Base-by-base conservation (phyloP, 2,113 vertebrate genomes). In the Triplophysa dalaica region DNA sequence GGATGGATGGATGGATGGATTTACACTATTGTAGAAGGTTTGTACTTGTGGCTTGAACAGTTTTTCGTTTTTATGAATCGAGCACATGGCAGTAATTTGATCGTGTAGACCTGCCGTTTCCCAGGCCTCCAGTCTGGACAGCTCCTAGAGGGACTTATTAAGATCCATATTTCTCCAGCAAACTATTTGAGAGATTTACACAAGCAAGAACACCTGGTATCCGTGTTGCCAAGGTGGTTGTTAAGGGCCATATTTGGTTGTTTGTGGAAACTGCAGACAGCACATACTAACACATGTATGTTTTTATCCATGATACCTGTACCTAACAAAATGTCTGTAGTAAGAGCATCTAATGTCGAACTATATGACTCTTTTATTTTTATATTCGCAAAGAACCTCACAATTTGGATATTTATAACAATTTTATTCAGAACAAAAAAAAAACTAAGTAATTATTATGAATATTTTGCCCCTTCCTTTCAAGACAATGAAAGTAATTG, bases 111-210 rank as follows among this genome's bases (percentile, higher is more conserved):
- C 52, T 80, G 52, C 82, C 61, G 70, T 87, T 90, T 89, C 86
- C 83, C 87, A 88, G 87, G 84, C 82, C 88, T 84, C 80, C 73
- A 73, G 86, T 82, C 87, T 79, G 77, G 21, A 74, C 78, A 41
- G 75, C 85, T 92, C 90, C 91, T 91, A 77, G 75, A 86, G 91
- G 90, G 90, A 89, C 90, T 90, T 90, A 91, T 91, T 91, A 91
- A 91, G 90, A 92, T 88, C 83, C 86, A 89, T 86, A 90, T 91
- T 89, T 90, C 88, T 91, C 85, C 82, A 88, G 60, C 85, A 82
- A 81, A 87, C 82, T 79, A 75, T 81, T 83, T 88, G 70, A 88
- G 89, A 89, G 80, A 89, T 89, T 89, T 77, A 88, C 83, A 84
- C 87, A 85, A 83, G 78, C 78, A 83, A 50, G 82, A 84, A 86